phyloP scores from a whole-genome alignment of 2,888 invertebrate species.

The Acrobeloides nanus region DNA sequence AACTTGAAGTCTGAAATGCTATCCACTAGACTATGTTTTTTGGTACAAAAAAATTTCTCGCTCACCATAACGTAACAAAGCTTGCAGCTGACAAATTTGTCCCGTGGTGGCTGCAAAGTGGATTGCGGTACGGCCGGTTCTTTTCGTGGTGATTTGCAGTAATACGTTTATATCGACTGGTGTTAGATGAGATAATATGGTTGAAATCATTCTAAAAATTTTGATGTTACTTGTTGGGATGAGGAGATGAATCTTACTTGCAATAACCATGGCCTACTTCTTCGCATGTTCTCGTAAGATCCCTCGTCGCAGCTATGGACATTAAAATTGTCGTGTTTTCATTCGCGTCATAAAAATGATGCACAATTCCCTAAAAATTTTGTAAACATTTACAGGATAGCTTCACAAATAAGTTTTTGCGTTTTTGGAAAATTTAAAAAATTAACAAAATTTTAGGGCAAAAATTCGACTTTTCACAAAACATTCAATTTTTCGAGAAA shows the following conservation, averaged over 20 bases:
- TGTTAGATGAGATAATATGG: not conserved
- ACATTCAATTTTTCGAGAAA: no score
- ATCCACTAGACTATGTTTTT: no score
- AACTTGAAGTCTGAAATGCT: no score
- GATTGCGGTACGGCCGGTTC: not conserved
- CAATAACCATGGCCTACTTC: not conserved
- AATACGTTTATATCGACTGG: not conserved
- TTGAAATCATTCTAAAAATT: not conserved
- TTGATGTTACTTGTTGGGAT: not conserved
- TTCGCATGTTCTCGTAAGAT: not conserved
- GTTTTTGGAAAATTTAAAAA: no score
- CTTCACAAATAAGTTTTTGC: no score
- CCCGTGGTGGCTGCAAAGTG: not conserved
- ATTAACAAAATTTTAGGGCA: not conserved
- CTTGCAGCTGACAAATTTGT: not conserved
- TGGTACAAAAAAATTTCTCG: no score
- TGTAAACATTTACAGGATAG: no score
- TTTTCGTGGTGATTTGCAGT: not conserved
- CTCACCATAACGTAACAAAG: not conserved
- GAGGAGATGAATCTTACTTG: not conserved
- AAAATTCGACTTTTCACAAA: no score
- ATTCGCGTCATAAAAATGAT: not conserved
- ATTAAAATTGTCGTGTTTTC: not conserved
- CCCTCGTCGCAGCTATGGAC: not conserved
- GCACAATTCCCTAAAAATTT: not conserved